These are phyloP conservation scores for Esox niger DNA, from an alignment of 2,113 vertebrate species.

Conservation along the genomic window DNA sequence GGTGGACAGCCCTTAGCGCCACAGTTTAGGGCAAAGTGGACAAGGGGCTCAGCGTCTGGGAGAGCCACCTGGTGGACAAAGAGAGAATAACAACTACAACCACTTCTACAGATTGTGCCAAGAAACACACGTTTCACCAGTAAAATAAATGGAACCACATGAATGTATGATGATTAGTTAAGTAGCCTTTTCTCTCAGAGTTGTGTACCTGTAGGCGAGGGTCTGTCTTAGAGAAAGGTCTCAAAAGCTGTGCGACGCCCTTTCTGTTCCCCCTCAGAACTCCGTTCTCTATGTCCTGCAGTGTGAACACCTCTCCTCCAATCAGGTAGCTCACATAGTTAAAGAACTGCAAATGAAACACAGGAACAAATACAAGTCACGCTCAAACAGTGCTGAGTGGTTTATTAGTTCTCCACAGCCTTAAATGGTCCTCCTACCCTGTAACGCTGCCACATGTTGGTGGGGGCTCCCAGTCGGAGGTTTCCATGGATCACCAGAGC, in stretches of 20 bases:
- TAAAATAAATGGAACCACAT: not conserved
- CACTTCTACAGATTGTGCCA: too few species aligned
- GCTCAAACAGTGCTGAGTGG: too few species aligned
- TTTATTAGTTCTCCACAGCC: not conserved
- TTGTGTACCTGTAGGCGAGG: conserved; percentile 71
- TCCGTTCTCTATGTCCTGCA: conserved; percentile 80
- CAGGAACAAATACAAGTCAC: not conserved
- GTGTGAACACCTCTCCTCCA: conserved; percentile 76
- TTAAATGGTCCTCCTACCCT: conserved; percentile 54
- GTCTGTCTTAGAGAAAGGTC: conserved; percentile 75
- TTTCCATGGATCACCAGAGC: conserved; percentile 77
- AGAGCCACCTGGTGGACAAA: conserved; percentile 3
- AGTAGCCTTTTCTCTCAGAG: not conserved
- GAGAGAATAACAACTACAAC: not conserved
- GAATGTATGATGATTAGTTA: not conserved
- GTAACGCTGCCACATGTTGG: conserved; percentile 78
- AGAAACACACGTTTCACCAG: not conserved
- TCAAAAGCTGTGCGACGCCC: conserved; percentile 71
- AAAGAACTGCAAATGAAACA: conserved; percentile 68
- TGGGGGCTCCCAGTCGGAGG: conserved; percentile 69
- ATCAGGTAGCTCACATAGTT: conserved; percentile 81
- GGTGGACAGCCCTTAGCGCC: conserved; percentile 66
- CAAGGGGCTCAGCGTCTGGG: not conserved
- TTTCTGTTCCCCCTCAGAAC: conserved; percentile 77
- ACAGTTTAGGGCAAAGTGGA: conserved; percentile 4